phyloP scores from a whole-genome alignment of 2,888 invertebrate genomes.

The Chloroclystis v-ata region DNA sequence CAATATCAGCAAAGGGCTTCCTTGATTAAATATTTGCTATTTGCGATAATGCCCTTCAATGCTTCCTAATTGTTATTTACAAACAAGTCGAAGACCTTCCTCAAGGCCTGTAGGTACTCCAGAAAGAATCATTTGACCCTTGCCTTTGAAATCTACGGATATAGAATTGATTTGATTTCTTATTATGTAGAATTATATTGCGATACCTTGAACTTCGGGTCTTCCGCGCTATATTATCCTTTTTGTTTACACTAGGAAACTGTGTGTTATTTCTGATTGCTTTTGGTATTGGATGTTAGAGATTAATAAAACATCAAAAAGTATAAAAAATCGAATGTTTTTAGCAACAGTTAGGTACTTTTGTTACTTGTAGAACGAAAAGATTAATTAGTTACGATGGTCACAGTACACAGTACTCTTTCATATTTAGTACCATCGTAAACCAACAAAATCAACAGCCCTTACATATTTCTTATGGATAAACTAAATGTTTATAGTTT shows the following conservation, averaged over 20 bases:
- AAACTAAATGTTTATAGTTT: too few relatives aligned
- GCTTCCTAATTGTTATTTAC: slow-evolving; percentile 8
- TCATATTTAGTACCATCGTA: too few relatives aligned
- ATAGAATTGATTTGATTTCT: background rate
- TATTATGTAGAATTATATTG: background rate
- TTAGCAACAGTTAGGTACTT: too few relatives aligned
- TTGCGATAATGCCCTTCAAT: slow-evolving; percentile 4
- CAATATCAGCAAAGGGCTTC: slow-evolving; percentile 12
- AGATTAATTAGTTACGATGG: too few relatives aligned
- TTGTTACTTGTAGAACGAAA: too few relatives aligned
- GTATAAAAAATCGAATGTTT: too few relatives aligned
- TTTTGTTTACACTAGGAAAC: background rate
- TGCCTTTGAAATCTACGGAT: background rate
- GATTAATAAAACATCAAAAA: too few relatives aligned
- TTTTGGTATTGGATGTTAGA: too few relatives aligned
- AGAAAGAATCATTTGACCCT: background rate
- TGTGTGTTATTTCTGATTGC: too few relatives aligned
- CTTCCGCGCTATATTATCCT: background rate
- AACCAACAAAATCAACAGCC: too few relatives aligned
- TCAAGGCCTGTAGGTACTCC: slow-evolving; percentile 1
- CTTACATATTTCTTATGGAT: too few relatives aligned
- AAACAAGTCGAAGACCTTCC: slow-evolving; percentile 1
- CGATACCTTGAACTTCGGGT: background rate
- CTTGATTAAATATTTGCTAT: slow-evolving; percentile 9
- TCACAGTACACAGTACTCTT: too few relatives aligned